A percentile compares a stretch with the other conserved stretches of the same genome.
Conservation (phyloP, 2,113 vertebrate species). For the Albula glossodonta region DNA sequence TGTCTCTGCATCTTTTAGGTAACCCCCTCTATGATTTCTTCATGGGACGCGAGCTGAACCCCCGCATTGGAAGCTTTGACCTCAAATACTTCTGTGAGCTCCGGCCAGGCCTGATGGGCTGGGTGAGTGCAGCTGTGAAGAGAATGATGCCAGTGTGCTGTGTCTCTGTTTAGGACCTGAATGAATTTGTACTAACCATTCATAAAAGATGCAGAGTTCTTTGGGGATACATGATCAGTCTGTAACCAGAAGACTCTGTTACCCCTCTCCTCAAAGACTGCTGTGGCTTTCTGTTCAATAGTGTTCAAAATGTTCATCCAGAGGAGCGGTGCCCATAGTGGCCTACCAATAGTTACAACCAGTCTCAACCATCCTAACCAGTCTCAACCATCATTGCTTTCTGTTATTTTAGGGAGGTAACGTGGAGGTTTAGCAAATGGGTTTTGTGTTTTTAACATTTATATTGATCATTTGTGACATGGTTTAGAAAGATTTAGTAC, state of each 20-base stretch:
- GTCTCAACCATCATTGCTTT: too few relatives aligned
- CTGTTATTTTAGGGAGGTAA: too few relatives aligned
- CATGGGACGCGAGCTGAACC: conserved; percentile 87
- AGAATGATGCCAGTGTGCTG: not conserved
- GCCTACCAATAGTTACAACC: too few relatives aligned
- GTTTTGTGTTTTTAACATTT: not conserved
- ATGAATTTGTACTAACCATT: not conserved
- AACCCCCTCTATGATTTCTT: conserved; percentile 86
- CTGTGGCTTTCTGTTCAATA: too few relatives aligned
- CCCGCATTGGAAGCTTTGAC: conserved; percentile 80
- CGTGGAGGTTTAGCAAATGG: not conserved
- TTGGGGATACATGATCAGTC: too few relatives aligned
- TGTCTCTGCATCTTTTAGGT: conserved; percentile 59
- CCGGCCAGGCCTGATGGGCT: conserved; percentile 86
- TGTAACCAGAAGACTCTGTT: too few relatives aligned
- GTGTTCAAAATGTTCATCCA: too few relatives aligned
- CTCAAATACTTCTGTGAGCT: conserved; percentile 91
- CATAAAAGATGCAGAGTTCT: too few relatives aligned
- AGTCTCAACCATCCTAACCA: too few relatives aligned
- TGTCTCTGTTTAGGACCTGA: not conserved
- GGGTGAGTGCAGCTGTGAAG: conserved; percentile 71
- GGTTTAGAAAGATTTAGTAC: not conserved
- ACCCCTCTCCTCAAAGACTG: too few relatives aligned
- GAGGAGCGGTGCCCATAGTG: not conserved
- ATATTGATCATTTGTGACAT: not conserved